Evolutionary conservation across 2,113 vertebrate genomes (phyloP).

Genomic region (Brachionichthys hirsutus): DNA sequence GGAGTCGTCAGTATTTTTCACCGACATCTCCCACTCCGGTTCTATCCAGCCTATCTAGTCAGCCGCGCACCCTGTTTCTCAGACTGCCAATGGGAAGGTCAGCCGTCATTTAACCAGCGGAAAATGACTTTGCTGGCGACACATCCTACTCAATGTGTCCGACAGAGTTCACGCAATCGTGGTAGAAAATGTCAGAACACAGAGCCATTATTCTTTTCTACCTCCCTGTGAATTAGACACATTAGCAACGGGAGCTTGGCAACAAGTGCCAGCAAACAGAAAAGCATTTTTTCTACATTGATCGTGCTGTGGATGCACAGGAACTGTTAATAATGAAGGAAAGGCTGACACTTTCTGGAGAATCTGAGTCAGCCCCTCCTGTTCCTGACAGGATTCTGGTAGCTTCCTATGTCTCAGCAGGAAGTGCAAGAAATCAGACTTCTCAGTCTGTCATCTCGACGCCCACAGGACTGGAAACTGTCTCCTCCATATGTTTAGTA

Average conservation of each 20-base stretch:
- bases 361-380: conserved; percentile 61
- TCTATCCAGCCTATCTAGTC: conserved; percentile 27
- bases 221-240: conserved; percentile 14
- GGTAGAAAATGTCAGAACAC: conserved; percentile 67
- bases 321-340: conserved; percentile 26
- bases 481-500: conserved; percentile 32
- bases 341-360: conserved; percentile 42
- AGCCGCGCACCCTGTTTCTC: conserved; percentile 33
- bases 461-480: conserved; percentile 43
- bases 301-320: background rate
- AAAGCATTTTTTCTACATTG: conserved; percentile 8
- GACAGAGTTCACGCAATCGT: conserved; percentile 67
- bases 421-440: conserved; percentile 73
- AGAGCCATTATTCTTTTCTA: conserved; percentile 31
- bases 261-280: conserved; percentile 6
- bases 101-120: conserved; percentile 60
- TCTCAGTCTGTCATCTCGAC: conserved; percentile 56
- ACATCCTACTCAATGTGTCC: conserved; percentile 58
- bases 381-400: conserved; percentile 77
- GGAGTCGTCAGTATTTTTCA: conserved; percentile 49
- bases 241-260: conserved; percentile 6
- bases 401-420: conserved; percentile 76
- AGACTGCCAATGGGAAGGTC: conserved; percentile 65
- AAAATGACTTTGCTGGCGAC: conserved; percentile 57
- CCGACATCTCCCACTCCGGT: conserved; percentile 38